Evolutionary conservation across 2,797 vertebrate species (phyloP), one percentile per base, ranked within the genome.

Genomic region (Rhynchotus rufescens): DNA sequence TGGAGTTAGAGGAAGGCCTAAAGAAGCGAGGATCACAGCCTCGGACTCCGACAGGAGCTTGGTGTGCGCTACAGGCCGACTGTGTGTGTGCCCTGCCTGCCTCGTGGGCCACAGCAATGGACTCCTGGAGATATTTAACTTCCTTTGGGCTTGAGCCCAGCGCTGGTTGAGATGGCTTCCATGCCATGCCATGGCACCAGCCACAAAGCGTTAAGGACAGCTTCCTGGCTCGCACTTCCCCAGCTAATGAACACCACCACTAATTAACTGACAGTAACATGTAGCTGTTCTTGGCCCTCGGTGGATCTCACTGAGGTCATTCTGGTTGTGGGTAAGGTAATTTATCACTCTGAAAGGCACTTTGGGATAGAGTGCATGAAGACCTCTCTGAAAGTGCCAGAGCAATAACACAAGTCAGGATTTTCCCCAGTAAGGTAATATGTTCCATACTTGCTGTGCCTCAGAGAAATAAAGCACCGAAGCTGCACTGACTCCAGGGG

Each of bases 251-350:
- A 90, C 87, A 90, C 82, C 90, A 94, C 85, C 34, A 34, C 90
- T 97, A 97, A 98, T 96, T 97, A 97, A 88, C 95, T 96, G 96
- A 94, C 95, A 95, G 95, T 89, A 93, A 97, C 84, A 88, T 78
- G 91, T 61, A 97, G 90, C 88, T 96, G 72, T 93, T 97, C 95
- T 96, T 97, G 97, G 95, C 92, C 21, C 5, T 64, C 56, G 44
- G 84, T 79, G 49, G 89, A 95, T 83, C 92, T 94, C 77, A 54
- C 92, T 97, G 96, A 97, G 91, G 80, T 96, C 96, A 97, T 96
- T 59, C 84, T 12, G 16, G 62, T 94, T 96, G 84, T 0, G 80
- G 84, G 95, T 90, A 94, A 87, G 66, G 62, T 94, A 95, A 97
- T 96, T 96, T 96, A 97, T 96, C 94, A 74, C 60, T 71, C 84